Base-by-base conservation (phyloP, 2,888 invertebrate species). In the Creontiades dilutus region DNA sequence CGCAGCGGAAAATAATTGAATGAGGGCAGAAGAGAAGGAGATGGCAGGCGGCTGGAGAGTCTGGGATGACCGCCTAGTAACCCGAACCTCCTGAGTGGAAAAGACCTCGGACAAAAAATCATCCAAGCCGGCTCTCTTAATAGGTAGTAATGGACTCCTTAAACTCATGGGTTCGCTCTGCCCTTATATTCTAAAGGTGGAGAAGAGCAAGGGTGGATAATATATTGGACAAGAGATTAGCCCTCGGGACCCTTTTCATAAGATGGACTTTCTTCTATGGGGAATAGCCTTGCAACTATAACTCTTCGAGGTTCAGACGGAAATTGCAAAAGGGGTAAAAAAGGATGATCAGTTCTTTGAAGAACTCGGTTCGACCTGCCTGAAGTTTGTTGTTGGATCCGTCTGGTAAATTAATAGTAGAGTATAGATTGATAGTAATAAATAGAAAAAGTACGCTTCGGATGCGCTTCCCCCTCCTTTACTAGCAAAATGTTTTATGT, bases 71-170 rank as follows among this genome's bases (percentile, higher is more conserved):
- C 86, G 48, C 75, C 86, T 37, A 47, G 86, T 86, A 86, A 86
- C 86, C 86, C 47, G 86, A 86, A 86, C 86, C 86, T 19, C 37
- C 75, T 47, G 75, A 76, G 75, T 48, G 48, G 68, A 76, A 75
- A 75, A 47, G 86, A 48, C 23, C 68, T 28, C 86, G 46, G 52
- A 86, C 86, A 86, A 86, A 86, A 86, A 86, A 86, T 86, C 75
- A 76, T 86, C 76, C 75, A 75, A 86, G 75, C 86, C 86, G 86
- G 86, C 86, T 86, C 27, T 86, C 19, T 86, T 86, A 86, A 86
- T 86, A 86, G 86, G 86, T 86, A 75, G 86, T 86, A 86, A 86
- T 86, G 86, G 86, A 86, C 75, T 86, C 75, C 86, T 86, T 86
- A 86, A 28, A 76, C 85, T 85, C 85, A 85, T 82, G 55, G 57